Evolutionary conservation across 2,888 invertebrate species (phyloP), one percentile per base, ranked within the genome.

Genomic region (Macrophya annulata): DNA sequence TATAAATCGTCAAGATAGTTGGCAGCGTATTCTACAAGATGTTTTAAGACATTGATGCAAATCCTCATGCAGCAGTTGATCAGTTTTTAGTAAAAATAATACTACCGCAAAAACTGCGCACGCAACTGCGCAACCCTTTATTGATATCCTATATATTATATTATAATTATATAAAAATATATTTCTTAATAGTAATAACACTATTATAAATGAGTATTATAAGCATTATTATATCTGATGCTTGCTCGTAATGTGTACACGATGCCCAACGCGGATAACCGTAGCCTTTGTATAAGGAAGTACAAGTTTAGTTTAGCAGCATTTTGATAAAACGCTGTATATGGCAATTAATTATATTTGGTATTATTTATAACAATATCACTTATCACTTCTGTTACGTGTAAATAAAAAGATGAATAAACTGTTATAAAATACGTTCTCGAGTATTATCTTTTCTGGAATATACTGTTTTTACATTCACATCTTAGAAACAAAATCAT

Each of bases 151-250:
- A 88, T 88, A 90, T 89, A 91, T 90, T 91, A 92, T 89, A 90
- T 92, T 92, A 92, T 92, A 93, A 91, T 93, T 91, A 93, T 93
- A 93, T 92, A 93, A 93, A 93, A 93, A 93, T 93, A 93, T 93
- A 93, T 92, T 93, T 93, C 92, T 93, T 93, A 93, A 92, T 87
- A 91, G 90, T 93, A 31, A 31, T 93, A 93, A 93, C 93, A 93
- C 93, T 93, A 93, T 92, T 92, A 93, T 93, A 93, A 92, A 93
- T 93, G 93, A 93, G 93, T 93, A 93, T 93, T 93, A 90, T 91
- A 92, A 92, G 93, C 93, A 92, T 92, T 89, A 90, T 71, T 91
- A 90, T 89, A 87, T 31, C 31, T 31, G 31, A 31, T 91, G 90
- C 88, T 90, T 87, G 85, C 87, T 88, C 87, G 87, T 89, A 89